Evolutionary conservation across 1,140 invertebrate species (phyloP), one percentile per base, ranked within the genome.

Genomic region (Delia radicum): DNA sequence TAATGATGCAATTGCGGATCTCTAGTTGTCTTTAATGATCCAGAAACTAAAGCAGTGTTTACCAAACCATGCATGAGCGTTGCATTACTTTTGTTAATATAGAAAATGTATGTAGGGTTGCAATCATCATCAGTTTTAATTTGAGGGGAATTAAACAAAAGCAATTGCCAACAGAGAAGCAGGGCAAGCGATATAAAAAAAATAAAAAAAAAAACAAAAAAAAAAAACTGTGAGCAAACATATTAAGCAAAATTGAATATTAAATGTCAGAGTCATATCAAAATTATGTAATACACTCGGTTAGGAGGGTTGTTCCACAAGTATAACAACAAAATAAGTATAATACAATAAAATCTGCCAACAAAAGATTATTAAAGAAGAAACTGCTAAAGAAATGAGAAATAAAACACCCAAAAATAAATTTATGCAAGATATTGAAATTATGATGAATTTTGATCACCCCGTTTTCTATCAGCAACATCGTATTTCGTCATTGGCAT

Each of bases 221-320:
- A n/a, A n/a, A n/a, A 28, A 69, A 28, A 21, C 65, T 33, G n/a
- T 10, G n/a, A 55, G 48, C n/a, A 55, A 21, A 55, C 24, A n/a
- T n/a, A n/a, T 55, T 55, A 21, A 26, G 65, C 29, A 69, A 69
- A 69, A 69, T 69, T 69, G 65, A 69, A 69, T 69, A 69, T 69
- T 69, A 69, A 69, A 69, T 69, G 65, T 33, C 65, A 33, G 29
- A 69, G 29, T 69, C 65, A 69, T n/a, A 69, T 31, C 29, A 31
- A 33, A 69, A 69, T 69, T 33, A 69, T n/a, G n/a, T n/a, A n/a
- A n/a, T 24, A 33, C 18, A 69, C 18, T 33, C 29, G 65, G 29
- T 33, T 31, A 69, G 65, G 65, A 69, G 65, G 65, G 65, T 31
- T 69, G 29, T 10, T 69, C 27, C 10, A 33, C 18, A 69, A 3